Evolutionary conservation across 2,113 vertebrate species (phyloP).

Genomic region (Acinonyx jubatus): DNA sequence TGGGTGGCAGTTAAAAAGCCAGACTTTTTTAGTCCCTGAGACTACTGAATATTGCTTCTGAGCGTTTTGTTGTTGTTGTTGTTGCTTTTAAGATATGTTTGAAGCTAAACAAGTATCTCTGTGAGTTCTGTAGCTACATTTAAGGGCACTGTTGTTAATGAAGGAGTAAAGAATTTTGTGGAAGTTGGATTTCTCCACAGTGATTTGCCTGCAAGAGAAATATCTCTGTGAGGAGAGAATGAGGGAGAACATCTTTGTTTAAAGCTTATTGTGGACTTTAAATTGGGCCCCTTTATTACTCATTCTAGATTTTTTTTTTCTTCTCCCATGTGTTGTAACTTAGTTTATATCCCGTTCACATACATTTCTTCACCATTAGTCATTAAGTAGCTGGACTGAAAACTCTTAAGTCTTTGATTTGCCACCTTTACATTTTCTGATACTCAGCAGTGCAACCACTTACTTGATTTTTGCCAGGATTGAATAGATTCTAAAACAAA

Average conservation of each 20-base stretch:
- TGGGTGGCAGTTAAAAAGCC: conserved; percentile 42
- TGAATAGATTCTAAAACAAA: conserved; percentile 56
- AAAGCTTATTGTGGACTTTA: conserved; percentile 68
- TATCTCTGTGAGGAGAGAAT: conserved; percentile 17
- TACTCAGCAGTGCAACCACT: background rate
- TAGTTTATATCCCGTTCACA: conserved; percentile 56
- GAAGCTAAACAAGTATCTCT: background rate
- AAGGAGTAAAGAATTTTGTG: conserved; percentile 44
- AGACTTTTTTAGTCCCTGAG: background rate
- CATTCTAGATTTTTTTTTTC: conserved; percentile 33
- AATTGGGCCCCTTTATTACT: conserved; percentile 64
- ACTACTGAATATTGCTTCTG: conserved; percentile 14
- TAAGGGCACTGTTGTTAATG: conserved; percentile 41
- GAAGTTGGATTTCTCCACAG: conserved; percentile 48
- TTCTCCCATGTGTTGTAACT: conserved; percentile 7
- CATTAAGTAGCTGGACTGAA: conserved; percentile 40
- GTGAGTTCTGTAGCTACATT: conserved; percentile 37
- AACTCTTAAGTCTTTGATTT: conserved; percentile 34
- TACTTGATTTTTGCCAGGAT: conserved; percentile 54
- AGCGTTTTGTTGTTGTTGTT: conserved; percentile 35
- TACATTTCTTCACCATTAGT: conserved; percentile 58
- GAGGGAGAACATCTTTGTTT: conserved; percentile 68
- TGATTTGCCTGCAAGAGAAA: conserved; percentile 42
- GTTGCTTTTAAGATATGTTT: conserved; percentile 50
- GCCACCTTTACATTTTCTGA: conserved; percentile 54